Evolutionary conservation across 2,797 vertebrate species (phyloP).

Genomic region (Antennarius maculatus): DNA sequence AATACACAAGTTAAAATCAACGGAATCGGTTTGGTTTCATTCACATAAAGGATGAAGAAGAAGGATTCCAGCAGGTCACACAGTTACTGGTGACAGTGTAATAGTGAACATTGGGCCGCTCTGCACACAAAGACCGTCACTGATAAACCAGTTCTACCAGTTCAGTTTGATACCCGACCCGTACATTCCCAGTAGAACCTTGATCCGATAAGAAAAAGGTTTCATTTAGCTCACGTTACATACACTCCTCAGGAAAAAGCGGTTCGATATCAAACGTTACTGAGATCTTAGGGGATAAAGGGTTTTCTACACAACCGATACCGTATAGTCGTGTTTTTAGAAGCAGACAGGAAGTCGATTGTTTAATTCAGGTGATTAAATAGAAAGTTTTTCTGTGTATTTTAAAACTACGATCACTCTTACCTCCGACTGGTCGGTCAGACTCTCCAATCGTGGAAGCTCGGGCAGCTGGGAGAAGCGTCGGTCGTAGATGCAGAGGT

Average conservation of each 20-base stretch:
- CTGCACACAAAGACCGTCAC: slow-evolving; percentile 18
- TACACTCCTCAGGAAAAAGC: slow-evolving; percentile 18
- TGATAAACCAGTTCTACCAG: slow-evolving; percentile 52
- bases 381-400: background rate
- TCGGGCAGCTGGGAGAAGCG: slow-evolving; percentile 97
- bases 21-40: no score
- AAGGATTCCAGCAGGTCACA: background rate
- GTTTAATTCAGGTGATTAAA: background rate
- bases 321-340: background rate
- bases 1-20: slow-evolving; percentile 9
- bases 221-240: slow-evolving; percentile 15
- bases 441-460: slow-evolving; percentile 90
- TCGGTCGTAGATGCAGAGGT: slow-evolving; percentile 97
- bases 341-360: background rate
- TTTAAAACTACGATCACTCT: slow-evolving; percentile 7
- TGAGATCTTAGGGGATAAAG: slow-evolving; percentile 5
- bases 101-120: background rate
- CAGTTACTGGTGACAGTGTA: slow-evolving; percentile 15
- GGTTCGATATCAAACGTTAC: slow-evolving; percentile 17
- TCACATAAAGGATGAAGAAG: no score
- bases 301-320: slow-evolving; percentile 8
- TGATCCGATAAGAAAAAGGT: slow-evolving; percentile 24
- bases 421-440: slow-evolving; percentile 94
- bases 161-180: slow-evolving; percentile 34
- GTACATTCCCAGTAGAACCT: slow-evolving; percentile 30